These are phyloP conservation scores for Uromys caudimaculatus DNA, from an alignment of 2,797 vertebrate species.

Conservation along the genomic window DNA sequence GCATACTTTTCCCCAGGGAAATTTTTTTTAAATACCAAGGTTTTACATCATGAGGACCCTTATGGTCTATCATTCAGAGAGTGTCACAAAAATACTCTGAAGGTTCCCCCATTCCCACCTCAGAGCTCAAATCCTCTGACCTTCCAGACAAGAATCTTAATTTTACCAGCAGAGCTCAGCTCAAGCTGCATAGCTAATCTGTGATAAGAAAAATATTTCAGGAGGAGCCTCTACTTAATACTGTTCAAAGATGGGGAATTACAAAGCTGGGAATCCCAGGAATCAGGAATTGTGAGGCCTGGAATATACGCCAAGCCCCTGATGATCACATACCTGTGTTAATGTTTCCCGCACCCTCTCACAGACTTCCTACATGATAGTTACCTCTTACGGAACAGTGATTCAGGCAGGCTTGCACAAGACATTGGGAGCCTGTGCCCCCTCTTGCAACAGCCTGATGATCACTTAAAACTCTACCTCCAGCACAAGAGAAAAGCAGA, in stretches of 20 bases:
- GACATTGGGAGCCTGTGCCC: background rate
- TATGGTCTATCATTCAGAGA: background rate
- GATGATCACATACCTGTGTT: background rate
- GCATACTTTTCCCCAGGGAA: background rate
- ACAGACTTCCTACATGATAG: background rate
- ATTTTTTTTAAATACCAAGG: background rate
- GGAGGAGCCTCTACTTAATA: background rate
- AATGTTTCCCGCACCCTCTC: background rate
- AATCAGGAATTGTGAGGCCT: background rate
- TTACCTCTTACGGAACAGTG: background rate
- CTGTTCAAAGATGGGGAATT: background rate
- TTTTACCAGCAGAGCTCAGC: background rate
- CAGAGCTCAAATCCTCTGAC: background rate
- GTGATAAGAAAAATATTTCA: background rate
- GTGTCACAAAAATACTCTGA: background rate
- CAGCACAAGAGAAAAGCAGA: background rate
- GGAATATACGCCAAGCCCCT: background rate
- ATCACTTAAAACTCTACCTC: background rate
- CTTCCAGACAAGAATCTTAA: background rate
- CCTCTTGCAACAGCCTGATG: slow-evolving; percentile 13
- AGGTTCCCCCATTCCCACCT: background rate
- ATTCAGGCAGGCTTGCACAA: background rate
- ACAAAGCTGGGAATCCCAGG: background rate
- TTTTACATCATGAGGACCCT: background rate
- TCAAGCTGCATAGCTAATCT: background rate